Evolutionary conservation across 1,140 invertebrate species (phyloP).

Genomic region (Drosophila ohnishii): DNA sequence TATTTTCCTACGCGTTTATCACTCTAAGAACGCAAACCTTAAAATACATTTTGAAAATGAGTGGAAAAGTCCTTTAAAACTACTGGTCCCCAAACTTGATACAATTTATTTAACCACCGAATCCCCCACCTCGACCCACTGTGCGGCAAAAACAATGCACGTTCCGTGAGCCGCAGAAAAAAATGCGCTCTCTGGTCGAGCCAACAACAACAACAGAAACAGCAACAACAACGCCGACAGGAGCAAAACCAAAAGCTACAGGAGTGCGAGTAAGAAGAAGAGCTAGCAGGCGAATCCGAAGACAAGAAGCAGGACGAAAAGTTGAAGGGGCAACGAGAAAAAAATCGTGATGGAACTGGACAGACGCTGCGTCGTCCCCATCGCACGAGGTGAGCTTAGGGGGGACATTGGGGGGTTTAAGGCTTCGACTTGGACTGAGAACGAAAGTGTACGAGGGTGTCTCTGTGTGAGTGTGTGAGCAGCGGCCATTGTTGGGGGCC

Average conservation of each 20-base stretch:
- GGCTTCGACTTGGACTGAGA: conserved; percentile 70
- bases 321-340: conserved; percentile 59
- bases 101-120: background rate
- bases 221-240: conserved; percentile 31
- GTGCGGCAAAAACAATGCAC: conserved; percentile 77
- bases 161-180: conserved; percentile 60
- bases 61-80: background rate
- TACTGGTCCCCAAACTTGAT: background rate
- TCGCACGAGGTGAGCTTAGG: conserved; percentile 18
- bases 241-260: conserved; percentile 24
- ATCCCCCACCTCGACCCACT: conserved; percentile 32
- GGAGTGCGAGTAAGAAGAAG: conserved; percentile 30
- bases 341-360: conserved; percentile 73
- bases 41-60: background rate
- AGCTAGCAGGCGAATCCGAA: conserved; percentile 70
- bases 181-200: conserved; percentile 59
- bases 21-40: too few relatives aligned
- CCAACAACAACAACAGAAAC: conserved; percentile 20
- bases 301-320: conserved; percentile 80
- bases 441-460: conserved; percentile 71
- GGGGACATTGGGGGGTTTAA: conserved; percentile 15
- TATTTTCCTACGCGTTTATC: background rate
- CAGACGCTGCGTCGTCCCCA: conserved; percentile 66
- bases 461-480: conserved; percentile 42
- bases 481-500: conserved; percentile 69